A percentile compares a stretch with the other conserved stretches of the same genome.
These are phyloP conservation scores for Phaethornis superciliosus DNA, from an alignment of 2,113 vertebrate genomes.

Conservation along the genomic window DNA sequence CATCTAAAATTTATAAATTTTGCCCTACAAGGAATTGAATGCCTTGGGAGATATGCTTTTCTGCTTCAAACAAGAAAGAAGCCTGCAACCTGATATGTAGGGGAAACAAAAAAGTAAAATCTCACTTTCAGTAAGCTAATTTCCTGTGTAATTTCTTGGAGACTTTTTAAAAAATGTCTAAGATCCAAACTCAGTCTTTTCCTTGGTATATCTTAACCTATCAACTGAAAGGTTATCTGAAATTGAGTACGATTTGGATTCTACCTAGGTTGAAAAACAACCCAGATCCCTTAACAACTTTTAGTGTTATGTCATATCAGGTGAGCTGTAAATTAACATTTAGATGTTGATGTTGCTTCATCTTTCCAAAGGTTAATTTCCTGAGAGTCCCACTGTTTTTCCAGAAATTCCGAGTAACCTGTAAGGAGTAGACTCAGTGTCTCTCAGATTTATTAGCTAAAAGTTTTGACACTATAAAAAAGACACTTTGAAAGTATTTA, in stretches of 20 bases:
- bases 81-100: neutral
- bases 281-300: neutral
- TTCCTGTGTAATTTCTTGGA: neutral
- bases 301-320: neutral
- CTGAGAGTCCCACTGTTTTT: neutral
- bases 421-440: neutral
- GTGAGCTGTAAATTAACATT: neutral
- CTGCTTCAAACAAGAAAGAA: neutral
- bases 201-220: neutral
- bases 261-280: neutral
- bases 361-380: neutral
- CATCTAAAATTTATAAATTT: neutral
- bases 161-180: neutral
- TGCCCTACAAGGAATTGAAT: neutral
- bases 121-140: neutral
- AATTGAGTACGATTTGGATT: neutral
- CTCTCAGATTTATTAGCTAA: neutral
- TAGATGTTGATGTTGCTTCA: neutral
- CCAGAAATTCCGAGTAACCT: neutral
- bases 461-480: neutral
- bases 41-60: neutral
- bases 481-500: neutral
- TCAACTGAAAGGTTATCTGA: neutral
- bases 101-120: neutral
- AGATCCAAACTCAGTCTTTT: neutral